Base-by-base conservation (phyloP, 1,140 invertebrate species). In the Cherax destructor region DNA sequence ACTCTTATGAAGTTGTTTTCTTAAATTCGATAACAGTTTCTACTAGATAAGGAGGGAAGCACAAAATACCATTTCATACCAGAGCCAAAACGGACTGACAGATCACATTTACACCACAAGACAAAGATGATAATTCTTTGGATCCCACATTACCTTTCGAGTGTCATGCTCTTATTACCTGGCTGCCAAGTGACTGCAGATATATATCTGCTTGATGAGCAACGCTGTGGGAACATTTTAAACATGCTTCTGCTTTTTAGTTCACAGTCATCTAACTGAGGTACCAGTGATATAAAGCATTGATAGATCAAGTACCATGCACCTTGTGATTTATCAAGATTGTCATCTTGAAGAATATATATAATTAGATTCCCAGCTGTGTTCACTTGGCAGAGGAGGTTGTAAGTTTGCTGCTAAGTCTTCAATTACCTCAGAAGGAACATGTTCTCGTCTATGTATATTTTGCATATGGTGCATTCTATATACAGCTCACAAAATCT, bases 401-500 rank as follows among this genome's bases (percentile, higher is more conserved):
- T 81, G 78, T 41, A 74, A n/a, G 5, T 81, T 80, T 11, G n/a
- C 50, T 74, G 41, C 65, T 76, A 87, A 79, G 6, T 52, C n/a
- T 21, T 41, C 59, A 49, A 87, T 24, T 24, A 87, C 85, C 11
- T n/a, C 76, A 47, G 56, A n/a, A 30, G 85, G 85, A 18, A 77
- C 76, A 47, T 24, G 74, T 13, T 21, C 50, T 41, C 61, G 76
- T 50, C 85, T 78, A 30, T 78, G 74, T 13, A 21, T n/a, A 61
- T 95, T 95, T 85, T 94, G 91, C 30, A 91, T 83, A 61, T 24
- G 30, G 90, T 59, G 85, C 94, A 94, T 16, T 94, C 74, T 9
- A 95, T 41, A 93, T 94, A 94, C 52, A 95, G 69, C 88, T 95
- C 93, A 93, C 94, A 95, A 93, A 95, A 95, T 13, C 95, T 94